Evolutionary conservation across 2,113 vertebrate species (phyloP), one percentile per base, ranked within the genome.

Genomic region (Laticauda colubrina): DNA sequence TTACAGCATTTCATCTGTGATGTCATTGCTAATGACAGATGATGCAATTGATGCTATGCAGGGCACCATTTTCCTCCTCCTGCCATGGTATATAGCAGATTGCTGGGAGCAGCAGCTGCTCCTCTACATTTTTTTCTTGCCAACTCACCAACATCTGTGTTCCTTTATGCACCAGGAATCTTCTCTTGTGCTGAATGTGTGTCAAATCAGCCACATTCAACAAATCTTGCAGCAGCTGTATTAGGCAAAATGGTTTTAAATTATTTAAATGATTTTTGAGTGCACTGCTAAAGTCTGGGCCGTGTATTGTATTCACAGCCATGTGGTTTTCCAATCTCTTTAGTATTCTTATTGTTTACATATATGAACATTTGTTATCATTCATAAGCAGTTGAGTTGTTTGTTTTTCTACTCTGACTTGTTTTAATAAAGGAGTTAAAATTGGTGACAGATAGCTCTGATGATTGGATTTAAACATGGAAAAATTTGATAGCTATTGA

Each of bases 391-490:
- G 45, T 85, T 94, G 87, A 45, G 21, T 10, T 2, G 93, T 2
- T 26, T 9, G 0, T 55, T 1, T 75, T 91, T 94, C 18, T 93
- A n/a, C 53, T 75, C 5, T 15, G 75, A 1, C 18, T 89, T 29
- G 3, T 87, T 90, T 3, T 8, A 18, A 2, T 56, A 56, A 61
- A 92, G 88, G 20, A 89, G 48, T 24, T 11, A 43, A 3, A 6
- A 81, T 51, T 39, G 54, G 1, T 55, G 14, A n/a, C n/a, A 48
- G 3, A 9, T 26, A 57, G 0, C 0, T 14, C 6, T 0, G 10
- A 39, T 14, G 0, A 14, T 91, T 92, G 91, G 10, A 6, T 69
- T 89, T 90, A 5, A 81, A 81, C 6, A n/a, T 6, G 18, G n/a
- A n/a, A 24, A 90, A 92, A 85, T 0, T 56, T 0, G 90, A 88